Percentiles rank a stretch among this genome's conserved stretches.
phyloP scores from a whole-genome alignment of 2,888 invertebrate genomes.

The Agrotis exclamationis region DNA sequence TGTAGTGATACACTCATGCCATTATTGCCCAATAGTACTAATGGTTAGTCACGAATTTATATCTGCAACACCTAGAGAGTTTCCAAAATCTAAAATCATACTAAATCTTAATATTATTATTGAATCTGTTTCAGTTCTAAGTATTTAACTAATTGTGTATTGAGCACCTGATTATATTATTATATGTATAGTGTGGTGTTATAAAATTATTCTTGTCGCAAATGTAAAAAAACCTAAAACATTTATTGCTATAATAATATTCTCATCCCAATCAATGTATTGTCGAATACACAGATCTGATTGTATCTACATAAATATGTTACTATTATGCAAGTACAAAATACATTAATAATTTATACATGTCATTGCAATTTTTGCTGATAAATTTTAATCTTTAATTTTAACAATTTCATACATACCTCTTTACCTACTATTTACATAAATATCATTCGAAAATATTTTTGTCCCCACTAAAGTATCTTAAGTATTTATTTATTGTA shows the following conservation, averaged over 20 bases:
- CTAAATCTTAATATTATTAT: conserved; percentile 43
- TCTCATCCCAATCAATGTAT: conserved; percentile 55
- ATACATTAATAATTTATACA: conserved; percentile 60
- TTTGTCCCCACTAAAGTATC: conserved; percentile 74
- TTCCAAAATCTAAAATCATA: conserved; percentile 52
- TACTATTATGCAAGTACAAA: conserved; percentile 64
- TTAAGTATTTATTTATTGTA: conserved; percentile 53
- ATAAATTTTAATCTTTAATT: conserved; percentile 79
- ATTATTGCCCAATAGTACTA: conserved; percentile 57
- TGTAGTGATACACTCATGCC: conserved; percentile 61
- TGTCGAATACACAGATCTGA: conserved; percentile 59
- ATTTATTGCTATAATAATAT: conserved; percentile 57
- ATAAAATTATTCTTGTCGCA: conserved; percentile 47
- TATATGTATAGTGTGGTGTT: conserved; percentile 34
- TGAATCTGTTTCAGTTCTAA: conserved; percentile 49
- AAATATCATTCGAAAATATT: conserved; percentile 85
- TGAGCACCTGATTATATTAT: conserved; percentile 64
- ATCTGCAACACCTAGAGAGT: conserved; percentile 40
- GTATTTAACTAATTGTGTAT: conserved; percentile 59
- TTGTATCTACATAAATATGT: conserved; percentile 57
- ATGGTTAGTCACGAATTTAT: conserved; percentile 63
- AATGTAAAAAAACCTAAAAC: conserved; percentile 45
- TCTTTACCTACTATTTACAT: conserved; percentile 84
- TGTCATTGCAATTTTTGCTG: conserved; percentile 71
- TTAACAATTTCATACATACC: conserved; percentile 85